A percentile compares a stretch with the other conserved stretches of the same genome.
These are phyloP conservation scores for Pachyuromys duprasi DNA, from an alignment of 2,797 vertebrate genomes.

Conservation along the genomic window DNA sequence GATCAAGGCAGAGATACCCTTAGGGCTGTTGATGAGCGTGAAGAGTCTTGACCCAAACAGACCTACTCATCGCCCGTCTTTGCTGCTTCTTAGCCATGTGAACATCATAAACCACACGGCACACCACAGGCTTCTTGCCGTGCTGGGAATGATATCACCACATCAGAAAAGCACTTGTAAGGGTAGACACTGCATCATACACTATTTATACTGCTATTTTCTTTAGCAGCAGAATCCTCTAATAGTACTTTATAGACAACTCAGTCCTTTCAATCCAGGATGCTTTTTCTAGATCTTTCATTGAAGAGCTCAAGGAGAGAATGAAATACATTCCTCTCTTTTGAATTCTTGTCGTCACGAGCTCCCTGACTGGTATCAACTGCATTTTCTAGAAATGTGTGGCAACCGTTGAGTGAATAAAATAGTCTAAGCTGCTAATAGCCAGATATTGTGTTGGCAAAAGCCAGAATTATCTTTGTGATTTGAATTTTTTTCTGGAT, in stretches of 20 bases:
- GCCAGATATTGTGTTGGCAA: background rate
- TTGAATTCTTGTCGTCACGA: background rate
- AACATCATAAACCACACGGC: background rate
- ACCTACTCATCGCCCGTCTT: background rate
- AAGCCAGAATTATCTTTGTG: conserved; percentile 15
- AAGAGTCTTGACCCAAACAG: background rate
- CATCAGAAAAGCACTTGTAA: background rate
- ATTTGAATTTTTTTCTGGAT: conserved; percentile 49
- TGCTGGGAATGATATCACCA: background rate
- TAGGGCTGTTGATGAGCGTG: background rate
- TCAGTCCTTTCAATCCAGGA: background rate
- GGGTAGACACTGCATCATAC: background rate
- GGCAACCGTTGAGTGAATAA: background rate
- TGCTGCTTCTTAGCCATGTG: background rate
- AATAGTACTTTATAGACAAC: background rate
- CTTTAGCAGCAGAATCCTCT: background rate
- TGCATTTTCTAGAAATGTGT: background rate
- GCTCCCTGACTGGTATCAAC: background rate
- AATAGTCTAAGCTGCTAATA: conserved; percentile 15
- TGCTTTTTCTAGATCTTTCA: background rate
- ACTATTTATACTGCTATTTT: background rate
- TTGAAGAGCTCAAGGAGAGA: background rate
- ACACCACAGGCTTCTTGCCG: background rate
- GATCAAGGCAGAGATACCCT: background rate
- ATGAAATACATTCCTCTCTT: background rate